Conservation (phyloP, 2,113 vertebrate species). For the Petrocephalus microphthalmus region DNA sequence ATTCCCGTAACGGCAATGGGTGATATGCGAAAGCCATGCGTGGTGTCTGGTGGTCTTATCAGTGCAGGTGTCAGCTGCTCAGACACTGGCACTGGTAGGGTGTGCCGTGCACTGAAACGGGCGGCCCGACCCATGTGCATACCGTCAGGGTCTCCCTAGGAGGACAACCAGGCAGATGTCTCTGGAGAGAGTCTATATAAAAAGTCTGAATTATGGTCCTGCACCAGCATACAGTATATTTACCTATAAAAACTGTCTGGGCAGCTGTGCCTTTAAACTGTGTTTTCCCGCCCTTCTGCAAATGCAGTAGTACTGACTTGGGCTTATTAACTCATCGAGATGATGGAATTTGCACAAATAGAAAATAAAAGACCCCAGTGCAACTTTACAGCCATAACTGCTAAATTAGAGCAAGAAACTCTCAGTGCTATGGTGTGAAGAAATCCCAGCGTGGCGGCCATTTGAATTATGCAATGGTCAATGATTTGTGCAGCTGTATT, state of each 20-base stretch:
- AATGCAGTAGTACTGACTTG: background rate
- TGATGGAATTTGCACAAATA: background rate
- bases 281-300: slow-evolving; percentile 19
- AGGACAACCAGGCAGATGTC: slow-evolving; percentile 24
- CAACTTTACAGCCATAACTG: background rate
- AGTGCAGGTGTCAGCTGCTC: slow-evolving; percentile 38
- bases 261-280: slow-evolving; percentile 20
- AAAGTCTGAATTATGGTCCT: slow-evolving; percentile 45
- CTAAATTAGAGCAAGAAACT: slow-evolving; percentile 9
- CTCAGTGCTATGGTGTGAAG: background rate
- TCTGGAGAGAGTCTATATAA: slow-evolving; percentile 35
- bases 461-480: background rate
- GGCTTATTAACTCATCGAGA: slow-evolving; percentile 1
- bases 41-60: slow-evolving; percentile 40
- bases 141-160: background rate
- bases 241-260: slow-evolving; percentile 55
- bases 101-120: background rate
- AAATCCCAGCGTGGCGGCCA: background rate
- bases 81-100: slow-evolving; percentile 1
- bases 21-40: slow-evolving; percentile 30
- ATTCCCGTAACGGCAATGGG: slow-evolving; percentile 6
- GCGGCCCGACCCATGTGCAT: background rate
- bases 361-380: background rate
- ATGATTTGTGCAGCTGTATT: background rate
- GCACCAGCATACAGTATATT: slow-evolving; percentile 35